Evolutionary conservation across 2,888 invertebrate species (phyloP).

Genomic region (Acrobasis consociella): DNA sequence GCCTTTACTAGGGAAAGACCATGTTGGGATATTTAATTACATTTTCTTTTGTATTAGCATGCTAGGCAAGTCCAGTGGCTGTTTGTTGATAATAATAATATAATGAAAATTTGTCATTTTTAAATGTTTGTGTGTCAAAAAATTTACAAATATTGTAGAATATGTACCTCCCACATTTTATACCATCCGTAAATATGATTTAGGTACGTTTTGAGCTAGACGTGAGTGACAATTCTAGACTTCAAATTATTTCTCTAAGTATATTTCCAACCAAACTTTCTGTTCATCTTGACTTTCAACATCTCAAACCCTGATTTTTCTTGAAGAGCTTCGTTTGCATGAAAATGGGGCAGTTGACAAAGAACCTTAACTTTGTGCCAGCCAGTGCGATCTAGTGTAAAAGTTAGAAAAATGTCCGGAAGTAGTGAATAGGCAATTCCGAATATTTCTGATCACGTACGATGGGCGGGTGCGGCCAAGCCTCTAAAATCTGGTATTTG

Average conservation of each 20-base stretch:
- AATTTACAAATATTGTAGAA: no score
- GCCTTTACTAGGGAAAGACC: neutral
- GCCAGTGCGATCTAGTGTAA: conserved; percentile 43
- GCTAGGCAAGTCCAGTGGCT: no score
- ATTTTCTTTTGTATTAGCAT: no score
- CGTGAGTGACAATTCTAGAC: no score
- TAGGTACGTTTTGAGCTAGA: no score
- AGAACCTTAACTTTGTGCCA: conserved; percentile 44
- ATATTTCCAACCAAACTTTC: neutral
- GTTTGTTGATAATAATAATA: no score
- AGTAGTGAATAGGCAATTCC: conserved; percentile 71
- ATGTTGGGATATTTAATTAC: neutral
- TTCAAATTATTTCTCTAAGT: no score
- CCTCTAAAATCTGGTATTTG: neutral
- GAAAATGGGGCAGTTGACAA: conserved; percentile 41
- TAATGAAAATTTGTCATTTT: no score
- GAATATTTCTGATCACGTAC: conserved; percentile 69
- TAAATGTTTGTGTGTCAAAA: no score
- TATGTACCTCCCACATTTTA: no score
- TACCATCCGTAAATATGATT: no score
- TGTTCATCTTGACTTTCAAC: neutral
- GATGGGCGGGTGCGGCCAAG: conserved; percentile 54
- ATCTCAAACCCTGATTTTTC: conserved; percentile 15
- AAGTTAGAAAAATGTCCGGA: conserved; percentile 56
- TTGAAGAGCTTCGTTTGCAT: conserved; percentile 35